Base-by-base conservation (phyloP, 2,888 invertebrate species). In the Apamea anceps region DNA sequence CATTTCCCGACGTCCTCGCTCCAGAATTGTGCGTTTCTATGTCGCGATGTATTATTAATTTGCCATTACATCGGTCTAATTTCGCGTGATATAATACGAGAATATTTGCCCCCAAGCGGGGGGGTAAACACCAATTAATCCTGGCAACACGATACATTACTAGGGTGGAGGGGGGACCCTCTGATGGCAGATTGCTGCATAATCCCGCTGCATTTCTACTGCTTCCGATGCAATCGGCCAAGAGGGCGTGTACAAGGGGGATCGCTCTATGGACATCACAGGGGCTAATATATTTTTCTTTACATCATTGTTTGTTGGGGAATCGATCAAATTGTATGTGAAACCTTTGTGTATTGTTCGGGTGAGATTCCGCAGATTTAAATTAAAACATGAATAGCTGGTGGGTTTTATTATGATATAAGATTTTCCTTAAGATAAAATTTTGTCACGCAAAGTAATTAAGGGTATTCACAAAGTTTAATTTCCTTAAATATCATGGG, bases 91-190 rank as follows among this genome's bases (percentile, higher is more conserved):
- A 95, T 94, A 93, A 95, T 94, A 94, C 91, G 91, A 90, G 92
- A 92, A 93, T 94, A 93, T 94, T 94, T 92, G 94, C 93, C 93
- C 93, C 86, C 89, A 87, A 89, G 92, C 93, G 87, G 89, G 94
- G 94, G 96, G 96, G 95, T 93, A 96, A 96, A 95, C 94, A 94
- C 92, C 96, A 96, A 97, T 97, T 96, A 96, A 97, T 96, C 95
- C 95, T 93, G 93, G 96, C 95, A 95, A 96, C 95, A 93, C 94
- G 96, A 96, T 96, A 95, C 94, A 92, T 92, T 91, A 88, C 88
- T 85, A 87, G 89, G 92, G 90, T 75, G 82, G 89, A 87, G 91
- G 93, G 94, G 93, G 89, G 88, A 90, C 93, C 84, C 93, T 93
- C 93, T 90, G 90, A 88, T 89, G 92, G 93, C 94, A 95, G 95